Evolutionary conservation across 2,113 vertebrate genomes (phyloP), one percentile per base, ranked within the genome.

Genomic region (Rhinolophus ferrumequinum): DNA sequence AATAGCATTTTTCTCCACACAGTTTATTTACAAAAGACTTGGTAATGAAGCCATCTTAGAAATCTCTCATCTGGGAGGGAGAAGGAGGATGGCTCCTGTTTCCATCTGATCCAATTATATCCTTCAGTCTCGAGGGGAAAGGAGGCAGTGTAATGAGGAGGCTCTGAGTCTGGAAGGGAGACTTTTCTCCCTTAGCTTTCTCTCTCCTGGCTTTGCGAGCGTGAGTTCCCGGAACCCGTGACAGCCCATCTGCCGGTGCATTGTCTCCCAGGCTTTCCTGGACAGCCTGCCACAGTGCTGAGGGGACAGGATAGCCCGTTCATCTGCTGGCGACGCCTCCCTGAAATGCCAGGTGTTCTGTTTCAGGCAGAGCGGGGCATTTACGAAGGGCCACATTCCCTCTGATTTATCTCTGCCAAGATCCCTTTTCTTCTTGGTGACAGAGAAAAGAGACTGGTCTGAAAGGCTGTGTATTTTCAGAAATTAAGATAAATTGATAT

Each of bases 401-500:
- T 93, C 98, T 97, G 98, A 97, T 98, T 97, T 94, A 98, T 98
- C 96, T 97, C 88, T 94, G 85, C 94, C 93, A 62, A 98, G 93
- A 93, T 80, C 84, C 72, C 62, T 83, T 95, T 98, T 96, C 94
- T 97, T 95, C 93, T 96, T 95, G 90, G 79, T 96, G 92, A 97
- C 92, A 90, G 95, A 98, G 97, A 97, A 98, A 95, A 97, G 96
- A 97, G 94, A 97, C 92, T 93, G 41, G 81, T 82, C 80, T 97
- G 95, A 98, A 98, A 98, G 88, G 58, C 54, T 93, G 94, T 97
- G 92, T 97, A 97, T 98, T 98, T 98, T 98, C 97, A 97, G 98
- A 98, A 98, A 98, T 98, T 97, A 98, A 98, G 98, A 99, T 98
- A 98, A 98, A 98, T 97, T 97, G 96, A 94, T 98, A 98, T 66